These are phyloP conservation scores for Lissocephala sabroskyi DNA, from an alignment of 2,888 invertebrate species.

Conservation along the genomic window DNA sequence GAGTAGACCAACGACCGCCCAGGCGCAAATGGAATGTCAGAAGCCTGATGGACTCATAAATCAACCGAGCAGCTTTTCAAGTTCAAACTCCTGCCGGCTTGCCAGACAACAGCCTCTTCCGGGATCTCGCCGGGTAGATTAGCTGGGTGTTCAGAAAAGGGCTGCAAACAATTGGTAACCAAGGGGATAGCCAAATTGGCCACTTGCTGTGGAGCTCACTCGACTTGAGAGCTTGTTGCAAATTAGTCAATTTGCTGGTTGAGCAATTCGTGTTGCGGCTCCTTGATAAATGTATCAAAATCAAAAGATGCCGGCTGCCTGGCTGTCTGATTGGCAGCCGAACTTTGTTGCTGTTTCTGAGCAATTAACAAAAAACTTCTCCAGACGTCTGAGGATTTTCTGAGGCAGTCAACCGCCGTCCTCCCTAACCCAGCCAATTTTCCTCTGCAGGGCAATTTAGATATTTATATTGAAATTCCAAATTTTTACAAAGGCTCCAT, in stretches of 20 bases:
- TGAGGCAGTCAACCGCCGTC: too few relatives aligned
- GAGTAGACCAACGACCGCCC: constrained; percentile 15
- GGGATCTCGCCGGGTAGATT: too few relatives aligned
- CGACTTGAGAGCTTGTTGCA: constrained; percentile 2
- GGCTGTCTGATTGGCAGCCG: neutral
- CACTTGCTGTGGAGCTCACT: too few relatives aligned
- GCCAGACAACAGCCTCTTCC: too few relatives aligned
- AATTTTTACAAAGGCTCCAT: neutral
- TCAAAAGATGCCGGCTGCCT: neutral
- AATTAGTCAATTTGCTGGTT: constrained; percentile 36
- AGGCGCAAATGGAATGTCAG: neutral
- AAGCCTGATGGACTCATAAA: constrained; percentile 12
- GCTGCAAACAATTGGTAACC: too few relatives aligned
- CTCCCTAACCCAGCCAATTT: too few relatives aligned
- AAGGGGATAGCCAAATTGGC: neutral
- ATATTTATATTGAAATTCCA: neutral
- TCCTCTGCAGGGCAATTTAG: neutral
- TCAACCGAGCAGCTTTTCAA: constrained; percentile 4
- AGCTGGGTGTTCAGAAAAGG: too few relatives aligned
- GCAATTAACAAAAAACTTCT: too few relatives aligned
- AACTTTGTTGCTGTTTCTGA: neutral
- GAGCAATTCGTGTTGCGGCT: constrained; percentile 13
- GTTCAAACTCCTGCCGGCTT: too few relatives aligned
- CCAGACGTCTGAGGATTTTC: too few relatives aligned
- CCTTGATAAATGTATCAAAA: constrained; percentile 24